Evolutionary conservation across 2,113 vertebrate species (phyloP).

Genomic region (Hippopotamus amphibius): DNA sequence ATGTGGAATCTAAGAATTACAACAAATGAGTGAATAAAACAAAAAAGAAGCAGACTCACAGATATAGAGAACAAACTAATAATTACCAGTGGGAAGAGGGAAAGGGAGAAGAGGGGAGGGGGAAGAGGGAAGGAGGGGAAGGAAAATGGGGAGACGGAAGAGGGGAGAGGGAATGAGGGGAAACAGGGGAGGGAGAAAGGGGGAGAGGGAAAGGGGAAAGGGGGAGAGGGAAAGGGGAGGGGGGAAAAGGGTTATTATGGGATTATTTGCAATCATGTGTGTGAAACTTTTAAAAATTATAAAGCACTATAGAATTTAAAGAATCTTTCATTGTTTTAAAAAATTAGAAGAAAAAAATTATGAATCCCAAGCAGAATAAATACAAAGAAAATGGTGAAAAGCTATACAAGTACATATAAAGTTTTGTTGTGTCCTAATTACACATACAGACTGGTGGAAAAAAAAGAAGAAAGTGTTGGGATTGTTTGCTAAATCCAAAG

Average conservation of each 20-base stretch:
- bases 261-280: not conserved
- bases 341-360: not conserved
- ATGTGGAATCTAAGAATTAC: not conserved
- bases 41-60: not conserved
- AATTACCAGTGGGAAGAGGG: not conserved
- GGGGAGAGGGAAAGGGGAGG: not conserved
- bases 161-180: not conserved
- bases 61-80: not conserved
- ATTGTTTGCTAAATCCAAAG: not conserved
- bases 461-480: not conserved
- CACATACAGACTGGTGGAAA: not conserved
- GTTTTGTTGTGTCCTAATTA: not conserved
- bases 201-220: not conserved
- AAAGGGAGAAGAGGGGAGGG: too few relatives aligned
- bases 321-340: not conserved
- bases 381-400: not conserved
- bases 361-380: conserved; percentile 14
- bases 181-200: not conserved
- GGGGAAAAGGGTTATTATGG: not conserved
- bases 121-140: too few relatives aligned
- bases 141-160: not conserved
- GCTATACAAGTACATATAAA: not conserved
- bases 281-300: not conserved
- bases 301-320: not conserved
- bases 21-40: not conserved